These are phyloP conservation scores for Thalassoma bifasciatum DNA, from an alignment of 2,113 vertebrate species.

Conservation along the genomic window DNA sequence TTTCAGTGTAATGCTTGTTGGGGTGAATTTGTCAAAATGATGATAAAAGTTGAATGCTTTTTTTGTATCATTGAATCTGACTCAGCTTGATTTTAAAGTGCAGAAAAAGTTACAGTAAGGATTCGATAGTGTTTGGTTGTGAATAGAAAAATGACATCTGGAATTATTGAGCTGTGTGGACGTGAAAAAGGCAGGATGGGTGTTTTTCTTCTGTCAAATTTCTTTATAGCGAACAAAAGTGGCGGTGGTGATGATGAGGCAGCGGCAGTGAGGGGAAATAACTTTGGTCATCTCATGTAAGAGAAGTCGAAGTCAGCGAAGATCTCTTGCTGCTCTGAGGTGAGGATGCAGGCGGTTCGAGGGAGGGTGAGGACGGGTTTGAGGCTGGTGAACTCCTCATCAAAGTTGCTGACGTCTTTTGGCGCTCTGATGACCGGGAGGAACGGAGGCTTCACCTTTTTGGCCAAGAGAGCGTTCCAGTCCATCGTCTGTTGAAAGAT, in stretches of 20 bases:
- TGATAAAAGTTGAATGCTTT: too few relatives aligned
- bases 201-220: slow-evolving; percentile 9
- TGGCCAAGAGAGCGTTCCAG: slow-evolving; percentile 90
- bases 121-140: neutral
- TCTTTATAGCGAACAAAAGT: neutral
- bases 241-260: fast-evolving
- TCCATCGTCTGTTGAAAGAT: slow-evolving; percentile 80
- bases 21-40: too few relatives aligned
- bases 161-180: neutral
- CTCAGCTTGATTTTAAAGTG: neutral
- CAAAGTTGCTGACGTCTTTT: slow-evolving; percentile 89
- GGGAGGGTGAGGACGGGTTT: slow-evolving; percentile 87
- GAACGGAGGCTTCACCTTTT: slow-evolving; percentile 86
- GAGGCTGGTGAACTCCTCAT: slow-evolving; percentile 89
- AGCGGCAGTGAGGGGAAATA: neutral
- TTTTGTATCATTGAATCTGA: neutral
- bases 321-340: slow-evolving; percentile 82
- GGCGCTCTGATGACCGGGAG: slow-evolving; percentile 83
- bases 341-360: slow-evolving; percentile 70
- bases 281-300: slow-evolving; percentile 45
- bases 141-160: neutral
- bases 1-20: too few relatives aligned
- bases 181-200: neutral
- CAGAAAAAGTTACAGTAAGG: neutral
- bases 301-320: slow-evolving; percentile 93